Evolutionary conservation across 2,888 invertebrate genomes (phyloP).

Genomic region (Drosophila longiperda): DNA sequence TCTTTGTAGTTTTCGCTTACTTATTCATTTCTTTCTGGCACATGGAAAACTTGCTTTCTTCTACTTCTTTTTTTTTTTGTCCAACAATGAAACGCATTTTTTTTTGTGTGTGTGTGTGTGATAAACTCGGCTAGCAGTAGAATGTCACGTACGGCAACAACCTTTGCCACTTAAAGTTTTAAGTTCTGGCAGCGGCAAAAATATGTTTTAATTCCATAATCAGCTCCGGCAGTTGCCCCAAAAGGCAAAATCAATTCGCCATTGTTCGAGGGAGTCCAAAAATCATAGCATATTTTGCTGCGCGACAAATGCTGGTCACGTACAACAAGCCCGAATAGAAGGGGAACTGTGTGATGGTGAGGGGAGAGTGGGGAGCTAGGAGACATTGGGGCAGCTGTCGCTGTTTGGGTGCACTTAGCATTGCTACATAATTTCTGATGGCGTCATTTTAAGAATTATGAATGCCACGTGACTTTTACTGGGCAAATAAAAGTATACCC

Average conservation of each 20-base stretch:
- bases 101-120: slow-evolving; percentile 46
- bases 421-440: slow-evolving; percentile 74
- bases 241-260: slow-evolving; percentile 69
- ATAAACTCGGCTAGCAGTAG: slow-evolving; percentile 64
- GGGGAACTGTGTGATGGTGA: not conserved
- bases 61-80: slow-evolving; percentile 7
- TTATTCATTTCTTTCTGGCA: slow-evolving; percentile 61
- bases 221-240: slow-evolving; percentile 60
- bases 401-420: slow-evolving; percentile 73
- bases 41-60: slow-evolving; percentile 32
- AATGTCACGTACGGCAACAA: slow-evolving; percentile 72
- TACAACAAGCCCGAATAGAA: slow-evolving; percentile 32
- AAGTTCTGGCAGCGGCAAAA: slow-evolving; percentile 55
- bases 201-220: slow-evolving; percentile 78
- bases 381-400: slow-evolving; percentile 45
- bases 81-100: slow-evolving; percentile 47
- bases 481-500: slow-evolving; percentile 55
- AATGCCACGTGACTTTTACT: slow-evolving; percentile 83
- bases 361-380: slow-evolving; percentile 7
- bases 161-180: slow-evolving; percentile 78
- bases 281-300: slow-evolving; percentile 62
- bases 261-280: slow-evolving; percentile 54
- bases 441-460: slow-evolving; percentile 84
- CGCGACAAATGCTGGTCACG: slow-evolving; percentile 77
- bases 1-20: slow-evolving; percentile 72